Evolutionary conservation across 2,797 vertebrate genomes (phyloP).

Genomic region (Crenichthys baileyi): DNA sequence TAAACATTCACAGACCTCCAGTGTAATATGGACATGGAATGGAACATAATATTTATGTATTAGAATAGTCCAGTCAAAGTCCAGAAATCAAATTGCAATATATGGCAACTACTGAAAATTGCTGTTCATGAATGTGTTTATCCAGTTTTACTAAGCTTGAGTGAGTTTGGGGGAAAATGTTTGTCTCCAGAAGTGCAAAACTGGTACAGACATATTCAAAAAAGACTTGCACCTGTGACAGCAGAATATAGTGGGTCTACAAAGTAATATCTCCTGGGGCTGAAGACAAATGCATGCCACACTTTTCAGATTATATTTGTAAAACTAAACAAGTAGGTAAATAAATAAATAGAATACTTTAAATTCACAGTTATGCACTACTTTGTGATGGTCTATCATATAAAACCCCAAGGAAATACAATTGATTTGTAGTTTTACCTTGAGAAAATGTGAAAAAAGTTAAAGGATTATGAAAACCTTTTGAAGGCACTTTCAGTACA

Average conservation of each 20-base stretch:
- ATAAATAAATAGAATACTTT: neutral
- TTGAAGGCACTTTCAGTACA: neutral
- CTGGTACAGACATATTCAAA: too few relatives aligned
- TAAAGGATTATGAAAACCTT: neutral
- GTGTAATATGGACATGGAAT: neutral
- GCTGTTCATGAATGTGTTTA: too few relatives aligned
- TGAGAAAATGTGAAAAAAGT: neutral
- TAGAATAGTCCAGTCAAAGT: neutral
- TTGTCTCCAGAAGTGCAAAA: neutral
- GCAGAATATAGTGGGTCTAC: neutral
- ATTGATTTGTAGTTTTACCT: neutral
- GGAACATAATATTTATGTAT: neutral
- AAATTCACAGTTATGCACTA: neutral
- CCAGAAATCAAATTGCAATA: neutral
- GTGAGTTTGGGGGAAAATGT: neutral
- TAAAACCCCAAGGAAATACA: neutral
- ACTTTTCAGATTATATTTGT: neutral
- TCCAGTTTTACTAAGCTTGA: too few relatives aligned
- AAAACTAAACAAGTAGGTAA: neutral
- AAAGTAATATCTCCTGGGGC: neutral
- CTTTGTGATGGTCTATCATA: neutral
- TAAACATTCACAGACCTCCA: too few relatives aligned
- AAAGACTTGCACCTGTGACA: too few relatives aligned
- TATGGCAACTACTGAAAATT: too few relatives aligned
- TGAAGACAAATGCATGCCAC: neutral